These are phyloP conservation scores for Cylloceria caligata DNA, from an alignment of 2,888 invertebrate genomes.

Conservation along the genomic window DNA sequence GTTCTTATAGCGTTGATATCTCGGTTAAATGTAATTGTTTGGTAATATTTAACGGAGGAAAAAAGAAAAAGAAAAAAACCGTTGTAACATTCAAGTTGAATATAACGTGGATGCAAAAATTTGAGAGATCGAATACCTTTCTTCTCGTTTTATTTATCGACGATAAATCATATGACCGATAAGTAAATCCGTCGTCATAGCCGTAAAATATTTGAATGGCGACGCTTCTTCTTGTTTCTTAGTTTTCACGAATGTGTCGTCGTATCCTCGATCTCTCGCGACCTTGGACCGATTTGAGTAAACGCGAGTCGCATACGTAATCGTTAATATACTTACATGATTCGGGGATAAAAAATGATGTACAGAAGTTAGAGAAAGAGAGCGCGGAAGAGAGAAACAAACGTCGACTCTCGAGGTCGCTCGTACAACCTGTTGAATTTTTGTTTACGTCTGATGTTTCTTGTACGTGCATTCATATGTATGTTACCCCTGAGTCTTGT, in stretches of 20 bases:
- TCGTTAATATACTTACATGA: slow-evolving; percentile 18
- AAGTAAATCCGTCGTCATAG: neutral
- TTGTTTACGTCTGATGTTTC: slow-evolving; percentile 59
- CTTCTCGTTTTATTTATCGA: slow-evolving; percentile 6
- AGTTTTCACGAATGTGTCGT: neutral
- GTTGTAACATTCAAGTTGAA: neutral
- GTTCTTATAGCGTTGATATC: slow-evolving; percentile 20
- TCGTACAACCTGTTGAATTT: slow-evolving; percentile 67
- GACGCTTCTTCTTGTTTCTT: neutral
- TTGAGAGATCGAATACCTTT: neutral
- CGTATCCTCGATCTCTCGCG: slow-evolving; percentile 8
- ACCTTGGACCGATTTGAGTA: slow-evolving; percentile 42
- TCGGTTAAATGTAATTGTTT: slow-evolving; percentile 43
- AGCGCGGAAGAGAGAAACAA: slow-evolving; percentile 13
- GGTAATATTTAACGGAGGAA: slow-evolving; percentile 1
- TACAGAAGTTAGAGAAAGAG: slow-evolving; percentile 1
- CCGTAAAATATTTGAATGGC: slow-evolving; percentile 16
- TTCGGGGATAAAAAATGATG: neutral
- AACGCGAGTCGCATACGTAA: slow-evolving; percentile 42
- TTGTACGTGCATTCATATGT: slow-evolving; percentile 12
- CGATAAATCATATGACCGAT: neutral
- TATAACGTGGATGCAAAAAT: neutral
- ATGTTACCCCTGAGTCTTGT: neutral
- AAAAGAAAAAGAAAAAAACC: neutral
- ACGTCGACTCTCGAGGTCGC: slow-evolving; percentile 35